Conservation (phyloP, 2,888 invertebrate species). For the Boloria euphrosyne region DNA sequence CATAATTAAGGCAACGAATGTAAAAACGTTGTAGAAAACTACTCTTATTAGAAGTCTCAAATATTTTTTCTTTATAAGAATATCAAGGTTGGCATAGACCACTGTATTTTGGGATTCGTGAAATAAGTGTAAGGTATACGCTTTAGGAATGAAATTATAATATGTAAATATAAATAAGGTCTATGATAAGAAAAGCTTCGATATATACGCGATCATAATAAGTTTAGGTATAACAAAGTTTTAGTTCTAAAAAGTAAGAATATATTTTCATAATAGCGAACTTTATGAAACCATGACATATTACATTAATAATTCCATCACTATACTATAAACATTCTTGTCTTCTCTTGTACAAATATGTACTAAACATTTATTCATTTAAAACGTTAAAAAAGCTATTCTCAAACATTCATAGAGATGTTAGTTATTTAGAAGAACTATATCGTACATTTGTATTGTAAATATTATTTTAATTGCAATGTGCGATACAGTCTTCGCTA, state of each 20-base stretch:
- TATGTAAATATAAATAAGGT: slow-evolving; percentile 29
- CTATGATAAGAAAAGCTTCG: slow-evolving; percentile 14
- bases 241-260: too few species aligned
- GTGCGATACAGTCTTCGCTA: neutral
- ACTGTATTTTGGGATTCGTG: slow-evolving; percentile 2
- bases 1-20: too few species aligned
- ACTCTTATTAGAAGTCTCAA: neutral
- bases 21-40: too few species aligned
- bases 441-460: slow-evolving; percentile 20
- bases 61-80: neutral
- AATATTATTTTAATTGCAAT: slow-evolving; percentile 12
- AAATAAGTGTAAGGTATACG: slow-evolving; percentile 57
- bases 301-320: neutral
- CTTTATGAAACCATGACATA: neutral
- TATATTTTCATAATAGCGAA: too few species aligned
- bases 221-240: neutral
- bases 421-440: neutral
- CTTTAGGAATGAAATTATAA: slow-evolving; percentile 50
- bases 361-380: neutral
- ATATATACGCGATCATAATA: slow-evolving; percentile 1
- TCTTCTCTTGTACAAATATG: neutral
- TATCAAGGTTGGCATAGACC: neutral
- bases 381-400: neutral
- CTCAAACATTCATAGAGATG: neutral
- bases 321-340: neutral